Percentiles rank a stretch among this genome's conserved stretches.
Evolutionary conservation across 2,113 vertebrate genomes (phyloP).

Genomic region (Odontophorus gujanensis): DNA sequence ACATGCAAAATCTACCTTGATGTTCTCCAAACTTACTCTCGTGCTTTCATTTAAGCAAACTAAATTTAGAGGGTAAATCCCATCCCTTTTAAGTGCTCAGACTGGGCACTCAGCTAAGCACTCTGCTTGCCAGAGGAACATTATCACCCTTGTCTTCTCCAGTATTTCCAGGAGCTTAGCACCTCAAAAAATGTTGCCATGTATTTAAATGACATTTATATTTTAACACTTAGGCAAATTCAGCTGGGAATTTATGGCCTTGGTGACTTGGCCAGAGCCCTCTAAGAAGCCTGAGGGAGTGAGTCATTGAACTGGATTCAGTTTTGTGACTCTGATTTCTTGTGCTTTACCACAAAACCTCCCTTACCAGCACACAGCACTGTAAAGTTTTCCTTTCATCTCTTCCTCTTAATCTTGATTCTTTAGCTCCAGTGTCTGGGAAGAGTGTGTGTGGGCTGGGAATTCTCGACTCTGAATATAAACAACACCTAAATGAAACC

Average conservation of each 20-base stretch:
- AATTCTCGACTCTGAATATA: slow-evolving; percentile 13
- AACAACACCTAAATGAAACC: slow-evolving; percentile 52
- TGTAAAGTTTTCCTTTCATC: not conserved
- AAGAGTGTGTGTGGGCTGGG: slow-evolving; percentile 28
- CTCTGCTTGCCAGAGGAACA: slow-evolving; percentile 26
- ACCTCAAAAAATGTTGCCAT: not conserved
- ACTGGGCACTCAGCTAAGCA: not conserved
- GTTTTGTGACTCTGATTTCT: not conserved
- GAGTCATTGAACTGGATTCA: not conserved
- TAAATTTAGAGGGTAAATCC: not conserved
- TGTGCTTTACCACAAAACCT: not conserved
- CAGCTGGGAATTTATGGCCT: not conserved
- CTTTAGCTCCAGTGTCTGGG: not conserved
- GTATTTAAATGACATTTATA: not conserved
- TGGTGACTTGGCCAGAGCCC: not conserved
- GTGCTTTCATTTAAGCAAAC: slow-evolving; percentile 10
- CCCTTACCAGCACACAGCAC: not conserved
- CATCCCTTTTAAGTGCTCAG: not conserved
- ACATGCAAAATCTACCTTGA: not conserved
- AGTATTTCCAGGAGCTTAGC: slow-evolving; percentile 1
- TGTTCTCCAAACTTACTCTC: not conserved
- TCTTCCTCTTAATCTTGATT: slow-evolving; percentile 6
- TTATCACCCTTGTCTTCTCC: slow-evolving; percentile 15
- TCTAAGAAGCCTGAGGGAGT: not conserved
- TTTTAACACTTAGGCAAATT: slow-evolving; percentile 24